Evolutionary conservation across 1,140 invertebrate genomes (phyloP).

Genomic region (Macrobrachium rosenbergii): DNA sequence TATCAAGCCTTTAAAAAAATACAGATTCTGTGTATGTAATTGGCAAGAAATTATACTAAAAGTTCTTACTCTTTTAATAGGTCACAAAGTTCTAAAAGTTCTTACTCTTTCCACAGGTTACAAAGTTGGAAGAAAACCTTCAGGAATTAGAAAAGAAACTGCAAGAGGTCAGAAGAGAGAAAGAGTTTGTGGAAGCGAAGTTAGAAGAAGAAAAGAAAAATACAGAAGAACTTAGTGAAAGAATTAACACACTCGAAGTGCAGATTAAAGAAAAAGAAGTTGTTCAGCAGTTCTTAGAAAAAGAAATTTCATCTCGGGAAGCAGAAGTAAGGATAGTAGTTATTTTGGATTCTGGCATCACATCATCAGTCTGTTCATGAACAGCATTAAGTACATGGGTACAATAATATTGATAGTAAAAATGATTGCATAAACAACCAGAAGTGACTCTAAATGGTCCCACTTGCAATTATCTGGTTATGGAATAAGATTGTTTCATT

Average conservation of each 20-base stretch:
- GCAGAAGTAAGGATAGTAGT: constrained; percentile 50
- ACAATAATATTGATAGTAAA: too few species aligned
- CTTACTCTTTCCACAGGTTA: constrained; percentile 2
- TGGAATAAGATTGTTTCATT: too few species aligned
- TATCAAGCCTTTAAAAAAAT: too few species aligned
- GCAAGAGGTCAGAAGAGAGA: constrained; percentile 29
- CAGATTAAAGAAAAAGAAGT: constrained; percentile 58
- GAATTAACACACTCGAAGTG: constrained; percentile 31
- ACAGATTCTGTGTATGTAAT: too few species aligned
- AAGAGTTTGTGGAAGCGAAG: background rate
- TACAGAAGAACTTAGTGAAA: constrained; percentile 18
- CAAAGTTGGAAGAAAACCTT: constrained; percentile 28
- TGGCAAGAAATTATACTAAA: background rate
- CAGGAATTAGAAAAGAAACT: constrained; percentile 33
- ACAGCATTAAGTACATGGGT: too few species aligned
- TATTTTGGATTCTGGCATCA: background rate
- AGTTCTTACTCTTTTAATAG: background rate
- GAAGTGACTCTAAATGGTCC: too few species aligned
- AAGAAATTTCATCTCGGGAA: constrained; percentile 54
- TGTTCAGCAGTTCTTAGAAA: constrained; percentile 61
- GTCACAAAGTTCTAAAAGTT: constrained; percentile 16
- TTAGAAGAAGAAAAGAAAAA: constrained; percentile 31
- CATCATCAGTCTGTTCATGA: background rate
- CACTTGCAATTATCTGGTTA: too few species aligned
- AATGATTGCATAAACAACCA: too few species aligned